Base-by-base conservation (phyloP, 2,888 invertebrate species). In the Galerucella calmariensis region DNA sequence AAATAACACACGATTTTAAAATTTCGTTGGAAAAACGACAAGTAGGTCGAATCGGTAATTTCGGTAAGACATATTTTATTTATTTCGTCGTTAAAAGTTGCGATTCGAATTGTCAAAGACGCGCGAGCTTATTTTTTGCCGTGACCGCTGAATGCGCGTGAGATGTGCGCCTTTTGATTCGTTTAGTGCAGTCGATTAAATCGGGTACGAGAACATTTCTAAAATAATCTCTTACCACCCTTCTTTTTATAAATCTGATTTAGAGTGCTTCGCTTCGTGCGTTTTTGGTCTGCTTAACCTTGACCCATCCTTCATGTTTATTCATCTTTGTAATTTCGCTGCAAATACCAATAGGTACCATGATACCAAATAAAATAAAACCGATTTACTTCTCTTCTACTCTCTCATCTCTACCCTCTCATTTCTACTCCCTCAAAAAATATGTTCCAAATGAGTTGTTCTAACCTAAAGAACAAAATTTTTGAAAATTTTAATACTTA, bases 91-190 rank as follows among this genome's bases (percentile, higher is more conserved):
- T 69, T 73, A 69, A 73, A 56, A 62, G 75, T 77, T 67, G 70
- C 75, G 78, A 76, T 79, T 80, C 76, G 77, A 79, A 79, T 82
- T 80, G 79, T 80, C 77, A 79, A 79, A 78, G 76, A 78, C 81
- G 81, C 79, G 77, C 75, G 20, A 51, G 79, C 81, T 82, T 82
- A 81, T 83, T 83, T 83, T 83, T 83, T 79, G 81, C 82, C 77
- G 78, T 81, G 82, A 81, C 79, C 77, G 59, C 66, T 67, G 56
- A 71, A 46, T 76, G 75, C 77, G 77, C 75, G 65, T 58, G 56
- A n/a, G 62, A 35, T 67, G 48, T 77, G 77, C 76, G 75, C 74
- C 16, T 56, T 73, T 72, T 35, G 14, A 14, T 46, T 53, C 12
- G 41, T 66, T 69, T 76, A 76, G 74, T 67, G 51, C 74, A 61